Base-by-base conservation (phyloP, 2,113 vertebrate species). In the Octodon degus region DNA sequence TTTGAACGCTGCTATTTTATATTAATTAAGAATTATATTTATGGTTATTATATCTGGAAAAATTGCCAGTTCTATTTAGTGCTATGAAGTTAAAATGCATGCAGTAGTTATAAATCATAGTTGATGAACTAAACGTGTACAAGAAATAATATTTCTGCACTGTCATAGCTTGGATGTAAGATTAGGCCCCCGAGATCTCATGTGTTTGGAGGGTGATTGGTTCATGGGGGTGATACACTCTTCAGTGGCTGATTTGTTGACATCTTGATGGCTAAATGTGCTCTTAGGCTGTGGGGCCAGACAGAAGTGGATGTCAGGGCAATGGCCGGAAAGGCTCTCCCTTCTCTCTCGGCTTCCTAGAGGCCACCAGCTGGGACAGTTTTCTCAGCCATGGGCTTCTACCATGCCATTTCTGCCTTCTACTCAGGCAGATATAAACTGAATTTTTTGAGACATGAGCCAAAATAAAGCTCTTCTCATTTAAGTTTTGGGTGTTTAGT, bases 11-110 rank as follows among this genome's bases (percentile, higher is more conserved):
- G 25, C 43, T 90, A 3, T 94, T 91, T 95, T 13, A 77, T 94
- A 76, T 63, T 93, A 79, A 76, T 92, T 92, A 63, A 22, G 12
- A 17, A 70, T 92, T 87, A 62, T 87, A 82, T 87, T 94, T 95
- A 74, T 86, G 43, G 32, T 87, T 55, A 94, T 60, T 58, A 72
- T 80, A 70, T 91, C 72, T 85, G 12, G 58, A 83, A 93, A 90
- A 86, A 43, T 55, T 62, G 16, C 9, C 7, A 58, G 30, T 88
- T 80, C 94, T 82, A 80, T 86, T 89, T 89, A 79, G 5, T 82
- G 37, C 32, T 77, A 68, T 37, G 67, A 91, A 91, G 16, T 72
- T 94, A 88, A 95, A 94, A 93, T 94, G 50, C 30, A 47, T 22
- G 0, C 55, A 58, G 32, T 86, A 88, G 58, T 70, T 93, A 37